These are phyloP conservation scores for Norana najaformis DNA, from an alignment of 2,888 invertebrate species.

Conservation along the genomic window DNA sequence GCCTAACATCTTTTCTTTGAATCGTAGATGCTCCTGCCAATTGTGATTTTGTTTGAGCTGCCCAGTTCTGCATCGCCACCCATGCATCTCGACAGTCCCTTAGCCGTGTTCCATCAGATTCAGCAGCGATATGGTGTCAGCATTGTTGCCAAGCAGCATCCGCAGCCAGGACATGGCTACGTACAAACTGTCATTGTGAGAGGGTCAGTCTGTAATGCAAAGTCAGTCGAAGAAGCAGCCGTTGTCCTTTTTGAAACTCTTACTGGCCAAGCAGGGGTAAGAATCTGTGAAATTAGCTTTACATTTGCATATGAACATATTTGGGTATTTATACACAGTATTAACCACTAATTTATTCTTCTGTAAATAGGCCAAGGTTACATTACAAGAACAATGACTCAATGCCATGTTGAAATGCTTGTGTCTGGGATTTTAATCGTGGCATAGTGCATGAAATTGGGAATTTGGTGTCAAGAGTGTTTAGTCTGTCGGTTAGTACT, in stretches of 20 bases:
- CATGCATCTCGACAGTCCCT: neutral
- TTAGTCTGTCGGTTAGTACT: neutral
- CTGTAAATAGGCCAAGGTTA: neutral
- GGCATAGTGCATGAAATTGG: neutral
- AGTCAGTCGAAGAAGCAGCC: slow-evolving; percentile 85
- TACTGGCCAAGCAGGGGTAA: slow-evolving; percentile 54
- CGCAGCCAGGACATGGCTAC: slow-evolving; percentile 67
- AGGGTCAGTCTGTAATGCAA: slow-evolving; percentile 86
- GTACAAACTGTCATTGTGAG: slow-evolving; percentile 75
- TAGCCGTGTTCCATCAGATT: slow-evolving; percentile 74
- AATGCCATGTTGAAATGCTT: neutral
- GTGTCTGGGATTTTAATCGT: neutral
- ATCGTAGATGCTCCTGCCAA: slow-evolving; percentile 79
- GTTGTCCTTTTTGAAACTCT: slow-evolving; percentile 59
- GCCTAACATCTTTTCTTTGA: neutral
- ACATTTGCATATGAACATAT: neutral
- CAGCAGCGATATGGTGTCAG: slow-evolving; percentile 87
- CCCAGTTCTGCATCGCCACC: slow-evolving; percentile 41
- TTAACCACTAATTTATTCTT: neutral
- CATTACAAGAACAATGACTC: neutral
- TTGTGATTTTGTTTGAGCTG: slow-evolving; percentile 89
- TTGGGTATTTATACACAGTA: neutral
- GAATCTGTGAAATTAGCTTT: slow-evolving; percentile 32
- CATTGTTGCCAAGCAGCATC: slow-evolving; percentile 77
- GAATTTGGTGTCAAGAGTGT: slow-evolving; percentile 1